A percentile compares a stretch with the other conserved stretches of the same genome.
Evolutionary conservation across 1,140 invertebrate species (phyloP).

Genomic region (Saccostrea cuccullata): DNA sequence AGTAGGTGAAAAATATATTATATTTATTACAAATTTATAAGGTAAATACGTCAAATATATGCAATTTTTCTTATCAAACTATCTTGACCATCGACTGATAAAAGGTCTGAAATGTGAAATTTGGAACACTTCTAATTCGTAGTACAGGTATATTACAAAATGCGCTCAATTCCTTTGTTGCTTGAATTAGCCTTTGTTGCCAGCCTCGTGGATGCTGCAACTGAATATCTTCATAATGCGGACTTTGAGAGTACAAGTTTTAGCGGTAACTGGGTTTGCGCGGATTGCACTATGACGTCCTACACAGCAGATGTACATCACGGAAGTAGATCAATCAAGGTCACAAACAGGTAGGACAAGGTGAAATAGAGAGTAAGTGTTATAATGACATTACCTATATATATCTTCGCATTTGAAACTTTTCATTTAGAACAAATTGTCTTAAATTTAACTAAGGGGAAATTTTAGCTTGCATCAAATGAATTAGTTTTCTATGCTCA

Average conservation of each 20-base stretch:
- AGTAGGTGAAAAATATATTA: too few relatives aligned
- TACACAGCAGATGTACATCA: not conserved
- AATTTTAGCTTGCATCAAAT: too few relatives aligned
- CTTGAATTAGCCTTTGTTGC: not conserved
- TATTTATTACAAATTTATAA: too few relatives aligned
- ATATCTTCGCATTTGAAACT: too few relatives aligned
- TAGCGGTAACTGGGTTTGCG: not conserved
- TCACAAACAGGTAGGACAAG: slow-evolving; percentile 2
- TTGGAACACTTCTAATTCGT: not conserved
- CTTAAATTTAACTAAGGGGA: too few relatives aligned
- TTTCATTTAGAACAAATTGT: too few relatives aligned
- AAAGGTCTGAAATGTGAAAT: not conserved
- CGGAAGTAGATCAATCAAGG: not conserved
- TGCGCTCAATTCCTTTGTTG: not conserved
- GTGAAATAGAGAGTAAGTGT: not conserved
- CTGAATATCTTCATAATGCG: not conserved
- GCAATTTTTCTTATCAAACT: not conserved
- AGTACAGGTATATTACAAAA: not conserved
- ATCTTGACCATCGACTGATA: not conserved
- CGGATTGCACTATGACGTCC: not conserved
- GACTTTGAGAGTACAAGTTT: slow-evolving; percentile 27
- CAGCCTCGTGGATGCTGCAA: not conserved
- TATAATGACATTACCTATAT: too few relatives aligned
- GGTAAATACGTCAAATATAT: not conserved
- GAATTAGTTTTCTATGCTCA: too few relatives aligned